phyloP scores from a whole-genome alignment of 2,113 vertebrate genomes.

The Melozone crissalis region DNA sequence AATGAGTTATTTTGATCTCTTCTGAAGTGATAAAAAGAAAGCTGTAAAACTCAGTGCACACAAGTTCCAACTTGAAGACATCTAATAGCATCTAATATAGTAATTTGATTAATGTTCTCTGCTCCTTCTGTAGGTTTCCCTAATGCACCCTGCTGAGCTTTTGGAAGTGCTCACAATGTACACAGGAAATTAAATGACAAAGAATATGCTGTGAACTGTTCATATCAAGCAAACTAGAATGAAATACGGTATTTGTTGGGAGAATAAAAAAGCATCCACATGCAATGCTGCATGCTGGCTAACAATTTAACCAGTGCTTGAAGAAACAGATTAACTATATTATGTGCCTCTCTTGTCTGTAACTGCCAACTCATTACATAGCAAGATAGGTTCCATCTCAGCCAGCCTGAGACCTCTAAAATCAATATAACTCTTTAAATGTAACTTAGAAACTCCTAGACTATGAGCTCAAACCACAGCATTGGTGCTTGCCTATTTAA shows the following conservation, averaged over 20 bases:
- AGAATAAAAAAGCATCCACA: conserved; percentile 21
- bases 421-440: background rate
- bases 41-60: background rate
- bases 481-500: background rate
- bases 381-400: background rate
- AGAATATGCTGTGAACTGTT: conserved; percentile 24
- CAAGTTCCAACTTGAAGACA: background rate
- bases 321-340: background rate
- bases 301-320: conserved; percentile 27
- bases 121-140: conserved; percentile 13
- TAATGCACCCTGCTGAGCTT: background rate
- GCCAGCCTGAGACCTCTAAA: background rate
- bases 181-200: conserved; percentile 39
- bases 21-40: conserved; percentile 20
- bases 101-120: conserved; percentile 32
- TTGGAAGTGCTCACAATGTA: background rate
- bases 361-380: background rate
- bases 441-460: background rate
- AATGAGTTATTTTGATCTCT: conserved; percentile 9
- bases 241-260: conserved; percentile 7
- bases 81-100: background rate
- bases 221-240: background rate
- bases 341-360: background rate
- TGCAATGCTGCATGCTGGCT: background rate
- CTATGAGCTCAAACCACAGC: background rate